A percentile compares a stretch with the other conserved stretches of the same genome.
Evolutionary conservation across 1,140 invertebrate genomes (phyloP).

Genomic region (Phocides pigmalion): DNA sequence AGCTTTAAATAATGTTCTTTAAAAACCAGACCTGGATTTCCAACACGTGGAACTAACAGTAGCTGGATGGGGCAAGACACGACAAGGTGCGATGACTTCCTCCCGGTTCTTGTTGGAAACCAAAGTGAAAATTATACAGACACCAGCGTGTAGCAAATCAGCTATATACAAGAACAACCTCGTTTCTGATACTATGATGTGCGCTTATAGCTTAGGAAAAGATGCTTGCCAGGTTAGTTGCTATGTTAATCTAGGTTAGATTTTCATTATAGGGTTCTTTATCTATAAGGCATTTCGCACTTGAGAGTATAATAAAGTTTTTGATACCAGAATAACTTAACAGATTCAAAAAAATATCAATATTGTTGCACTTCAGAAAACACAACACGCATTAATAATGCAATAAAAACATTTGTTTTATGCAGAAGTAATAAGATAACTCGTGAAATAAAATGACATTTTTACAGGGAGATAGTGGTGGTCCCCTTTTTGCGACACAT

Average conservation of each 20-base stretch:
- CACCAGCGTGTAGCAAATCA: constrained; percentile 57
- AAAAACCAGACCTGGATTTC: constrained; percentile 58
- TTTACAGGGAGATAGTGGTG: constrained; percentile 80
- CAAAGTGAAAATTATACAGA: constrained; percentile 63
- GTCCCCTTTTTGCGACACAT: constrained; percentile 77
- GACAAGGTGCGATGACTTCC: constrained; percentile 70
- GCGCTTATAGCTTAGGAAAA: constrained; percentile 79
- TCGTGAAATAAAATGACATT: too few relatives aligned
- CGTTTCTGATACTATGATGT: constrained; percentile 76
- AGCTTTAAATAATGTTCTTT: too few relatives aligned
- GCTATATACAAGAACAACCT: constrained; percentile 69
- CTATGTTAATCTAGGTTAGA: constrained; percentile 10
- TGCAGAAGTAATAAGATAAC: too few relatives aligned
- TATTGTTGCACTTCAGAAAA: too few relatives aligned
- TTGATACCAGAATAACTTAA: too few relatives aligned
- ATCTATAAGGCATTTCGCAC: too few relatives aligned
- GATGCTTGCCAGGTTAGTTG: constrained; percentile 82
- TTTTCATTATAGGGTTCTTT: too few relatives aligned
- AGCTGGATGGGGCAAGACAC: constrained; percentile 75
- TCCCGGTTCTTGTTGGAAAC: constrained; percentile 74
- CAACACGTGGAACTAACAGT: constrained; percentile 56
- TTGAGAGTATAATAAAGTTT: too few relatives aligned
- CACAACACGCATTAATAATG: too few relatives aligned
- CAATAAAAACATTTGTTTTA: too few relatives aligned
- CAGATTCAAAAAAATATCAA: too few relatives aligned